phyloP scores from a whole-genome alignment of 2,113 vertebrate genomes.

The Brachirus orientalis region DNA sequence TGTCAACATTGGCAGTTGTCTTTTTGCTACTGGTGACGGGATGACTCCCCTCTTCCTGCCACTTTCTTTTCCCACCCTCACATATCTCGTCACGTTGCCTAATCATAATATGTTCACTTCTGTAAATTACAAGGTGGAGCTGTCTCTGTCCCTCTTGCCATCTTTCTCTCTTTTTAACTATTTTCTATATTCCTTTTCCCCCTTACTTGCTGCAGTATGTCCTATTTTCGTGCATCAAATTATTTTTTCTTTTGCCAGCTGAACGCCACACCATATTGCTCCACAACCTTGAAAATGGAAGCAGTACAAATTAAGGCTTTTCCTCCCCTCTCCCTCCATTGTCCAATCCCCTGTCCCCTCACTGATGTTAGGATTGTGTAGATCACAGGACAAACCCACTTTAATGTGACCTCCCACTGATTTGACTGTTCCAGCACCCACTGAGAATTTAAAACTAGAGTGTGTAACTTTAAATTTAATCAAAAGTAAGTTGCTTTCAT shows the following conservation, averaged over 20 bases:
- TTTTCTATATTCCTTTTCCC: conserved; percentile 33
- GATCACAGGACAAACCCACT: conserved; percentile 28
- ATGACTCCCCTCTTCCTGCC: conserved; percentile 34
- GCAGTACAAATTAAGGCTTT: conserved; percentile 63
- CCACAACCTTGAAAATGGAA: conserved; percentile 61
- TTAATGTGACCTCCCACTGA: neutral
- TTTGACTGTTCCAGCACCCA: conserved; percentile 16
- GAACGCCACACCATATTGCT: conserved; percentile 68
- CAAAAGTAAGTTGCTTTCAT: no score
- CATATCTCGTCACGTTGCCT: conserved; percentile 38
- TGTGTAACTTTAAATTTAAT: no score
- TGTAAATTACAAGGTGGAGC: conserved; percentile 41
- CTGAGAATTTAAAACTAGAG: conserved; percentile 8
- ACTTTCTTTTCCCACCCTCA: conserved; percentile 34
- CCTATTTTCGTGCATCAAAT: conserved; percentile 61
- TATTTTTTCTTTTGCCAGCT: conserved; percentile 74
- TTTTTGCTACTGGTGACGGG: conserved; percentile 37
- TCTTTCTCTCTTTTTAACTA: neutral
- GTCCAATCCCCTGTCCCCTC: conserved; percentile 17
- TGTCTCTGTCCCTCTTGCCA: conserved; percentile 5
- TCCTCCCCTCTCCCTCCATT: neutral
- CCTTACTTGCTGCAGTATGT: conserved; percentile 31
- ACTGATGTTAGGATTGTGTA: conserved; percentile 24
- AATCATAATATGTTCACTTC: conserved; percentile 62
- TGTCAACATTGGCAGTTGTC: conserved; percentile 54